Base-by-base conservation (phyloP, 2,797 vertebrate species). In the Eutrigla gurnardus region DNA sequence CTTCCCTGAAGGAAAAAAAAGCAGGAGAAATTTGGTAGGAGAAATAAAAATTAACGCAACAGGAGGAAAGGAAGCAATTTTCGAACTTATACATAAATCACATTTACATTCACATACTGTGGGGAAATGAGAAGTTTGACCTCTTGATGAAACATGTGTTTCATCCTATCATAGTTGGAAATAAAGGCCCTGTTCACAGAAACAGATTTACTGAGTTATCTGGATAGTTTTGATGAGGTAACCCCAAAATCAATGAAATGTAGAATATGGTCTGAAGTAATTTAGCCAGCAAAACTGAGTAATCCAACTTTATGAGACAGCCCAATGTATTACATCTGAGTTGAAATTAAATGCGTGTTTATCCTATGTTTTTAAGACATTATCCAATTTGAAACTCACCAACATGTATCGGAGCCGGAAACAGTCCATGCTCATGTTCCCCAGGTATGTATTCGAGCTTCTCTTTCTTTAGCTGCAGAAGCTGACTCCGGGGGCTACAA, bases 341-440 rank as follows among this genome's bases (percentile, higher is more conserved):
- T 36, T 39, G 9, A 8, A 15, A 53, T n/a, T 42, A n/a, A n/a
- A 65, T 71, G 5, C 50, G 25, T 25, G 25, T 25, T 25, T n/a
- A 66, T 62, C 35, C 14, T 33, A 33, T 60, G 36, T 40, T 75
- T 47, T 47, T 32, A 70, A 52, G 63, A 66, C 39, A 32, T 15
- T 5, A 77, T 49, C 32, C 12, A 45, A 14, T 49, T 47, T 45
- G 33, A 62, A 75, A 96, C 98, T 95, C 91, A 99, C 98, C 98
- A 45, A 99, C 98, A 17, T 99, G 98, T 85, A 99, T 99, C 0
- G 98, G 98, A 40, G 97, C 96, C 42, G 98, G 98, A 89, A 99
- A 97, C 69, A 99, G 93, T 15, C 98, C 98, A 7, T 98, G 96
- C 47, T 99, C 97, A 0, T 99, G 98, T 67, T 99, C 98, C 65